Evolutionary conservation across 35 echinoderm and acorn worm species (phyloP).

Genomic region (Apostichopus californicus): DNA sequence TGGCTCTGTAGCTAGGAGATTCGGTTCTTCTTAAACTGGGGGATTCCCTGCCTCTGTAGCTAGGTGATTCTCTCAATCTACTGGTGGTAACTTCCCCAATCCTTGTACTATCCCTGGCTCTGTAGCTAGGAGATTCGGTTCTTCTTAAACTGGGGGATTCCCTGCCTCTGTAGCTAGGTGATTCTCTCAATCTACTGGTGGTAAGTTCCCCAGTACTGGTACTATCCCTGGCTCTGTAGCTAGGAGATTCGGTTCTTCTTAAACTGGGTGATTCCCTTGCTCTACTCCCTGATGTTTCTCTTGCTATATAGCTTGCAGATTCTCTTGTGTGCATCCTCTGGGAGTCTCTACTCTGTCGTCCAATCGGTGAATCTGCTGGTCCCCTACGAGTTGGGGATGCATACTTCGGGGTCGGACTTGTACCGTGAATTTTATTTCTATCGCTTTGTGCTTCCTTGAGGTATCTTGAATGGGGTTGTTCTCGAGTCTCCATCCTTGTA

Average conservation of each 20-base stretch:
- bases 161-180: slow-evolving; percentile 14
- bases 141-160: slow-evolving; percentile 32
- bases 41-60: slow-evolving; percentile 17
- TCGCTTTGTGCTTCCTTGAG: slow-evolving; percentile 37
- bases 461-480: slow-evolving; percentile 30
- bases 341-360: not conserved
- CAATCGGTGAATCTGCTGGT: not conserved
- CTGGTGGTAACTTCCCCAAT: not conserved
- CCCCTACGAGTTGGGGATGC: slow-evolving; percentile 4
- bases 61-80: too few relatives aligned
- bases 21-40: not conserved
- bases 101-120: not conserved
- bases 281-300: slow-evolving; percentile 16
- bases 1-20: not conserved
- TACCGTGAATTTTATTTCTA: slow-evolving; percentile 4
- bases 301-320: not conserved
- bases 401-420: slow-evolving; percentile 17
- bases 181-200: slow-evolving; percentile 5
- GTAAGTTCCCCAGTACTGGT: not conserved
- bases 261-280: slow-evolving; percentile 23
- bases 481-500: not conserved
- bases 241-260: slow-evolving; percentile 28
- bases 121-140: slow-evolving; percentile 34
- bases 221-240: slow-evolving; percentile 2
- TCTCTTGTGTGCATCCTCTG: not conserved